Conservation (phyloP, 2,113 vertebrate species). For the Prionailurus bengalensis region DNA sequence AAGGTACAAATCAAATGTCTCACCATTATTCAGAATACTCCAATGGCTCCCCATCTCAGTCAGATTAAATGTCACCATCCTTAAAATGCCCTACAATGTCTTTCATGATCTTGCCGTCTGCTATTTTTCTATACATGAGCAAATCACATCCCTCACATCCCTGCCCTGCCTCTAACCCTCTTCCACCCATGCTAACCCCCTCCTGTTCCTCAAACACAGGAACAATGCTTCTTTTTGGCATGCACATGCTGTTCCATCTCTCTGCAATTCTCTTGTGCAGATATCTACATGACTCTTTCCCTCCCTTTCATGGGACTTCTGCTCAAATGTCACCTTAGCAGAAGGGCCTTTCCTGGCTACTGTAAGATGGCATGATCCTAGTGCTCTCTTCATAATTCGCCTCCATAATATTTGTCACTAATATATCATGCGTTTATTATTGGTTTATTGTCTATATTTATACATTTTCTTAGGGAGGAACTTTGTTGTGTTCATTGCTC, state of each 20-base stretch:
- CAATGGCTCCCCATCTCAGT: background rate
- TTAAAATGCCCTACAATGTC: background rate
- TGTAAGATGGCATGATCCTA: background rate
- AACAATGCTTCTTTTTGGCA: background rate
- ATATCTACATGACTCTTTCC: background rate
- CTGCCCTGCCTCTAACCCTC: background rate
- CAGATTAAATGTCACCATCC: background rate
- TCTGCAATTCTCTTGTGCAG: background rate
- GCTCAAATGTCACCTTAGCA: background rate
- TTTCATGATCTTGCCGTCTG: background rate
- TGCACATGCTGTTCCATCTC: background rate
- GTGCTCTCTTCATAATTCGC: background rate
- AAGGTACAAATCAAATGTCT: background rate
- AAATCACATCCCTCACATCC: rapidly evolving
- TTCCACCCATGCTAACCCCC: background rate
- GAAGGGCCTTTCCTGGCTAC: background rate
- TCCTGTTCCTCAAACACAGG: background rate
- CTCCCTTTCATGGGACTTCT: background rate
- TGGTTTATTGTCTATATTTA: background rate
- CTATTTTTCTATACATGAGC: background rate
- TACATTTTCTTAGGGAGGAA: background rate
- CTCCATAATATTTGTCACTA: background rate
- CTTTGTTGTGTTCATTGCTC: background rate
- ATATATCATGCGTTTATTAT: background rate
- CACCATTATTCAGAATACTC: background rate